Percentiles rank a stretch among this genome's conserved stretches.
phyloP scores from a whole-genome alignment of 2,888 invertebrate species.

The Dynastes tityus region DNA sequence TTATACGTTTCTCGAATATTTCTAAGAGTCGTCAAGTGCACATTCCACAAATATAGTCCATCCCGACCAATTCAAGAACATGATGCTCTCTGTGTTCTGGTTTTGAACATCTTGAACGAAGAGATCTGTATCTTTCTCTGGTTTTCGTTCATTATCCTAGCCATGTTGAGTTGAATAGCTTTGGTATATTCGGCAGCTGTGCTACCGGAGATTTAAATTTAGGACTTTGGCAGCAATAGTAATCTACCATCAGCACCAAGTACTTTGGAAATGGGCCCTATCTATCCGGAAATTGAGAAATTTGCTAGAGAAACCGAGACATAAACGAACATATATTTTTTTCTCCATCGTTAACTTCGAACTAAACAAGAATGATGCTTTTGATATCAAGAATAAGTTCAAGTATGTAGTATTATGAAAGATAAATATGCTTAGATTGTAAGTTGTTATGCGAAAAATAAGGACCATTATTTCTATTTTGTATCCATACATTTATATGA shows the following conservation, averaged over 20 bases:
- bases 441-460: slow-evolving; percentile 7
- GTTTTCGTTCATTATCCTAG: slow-evolving; percentile 91
- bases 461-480: slow-evolving; percentile 14
- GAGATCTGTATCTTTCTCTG: slow-evolving; percentile 95
- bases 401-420: slow-evolving; percentile 22
- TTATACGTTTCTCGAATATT: slow-evolving; percentile 87
- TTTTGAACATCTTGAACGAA: slow-evolving; percentile 92
- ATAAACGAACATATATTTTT: slow-evolving; percentile 69
- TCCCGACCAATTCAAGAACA: slow-evolving; percentile 90
- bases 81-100: slow-evolving; percentile 90
- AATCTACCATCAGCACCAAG: slow-evolving; percentile 86
- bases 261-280: slow-evolving; percentile 89
- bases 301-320: slow-evolving; percentile 89
- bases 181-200: slow-evolving; percentile 86
- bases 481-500: not conserved
- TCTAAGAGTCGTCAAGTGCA: slow-evolving; percentile 91
- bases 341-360: not conserved
- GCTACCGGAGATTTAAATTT: slow-evolving; percentile 85
- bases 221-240: slow-evolving; percentile 84
- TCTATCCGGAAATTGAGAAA: slow-evolving; percentile 86
- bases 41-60: slow-evolving; percentile 91
- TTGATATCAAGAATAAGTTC: not conserved
- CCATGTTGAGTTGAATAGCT: slow-evolving; percentile 83
- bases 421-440: slow-evolving; percentile 5
- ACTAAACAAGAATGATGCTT: not conserved